Evolutionary conservation across 2,797 vertebrate species (phyloP), one percentile per base, ranked within the genome.

Genomic region (Lithobates pipiens): DNA sequence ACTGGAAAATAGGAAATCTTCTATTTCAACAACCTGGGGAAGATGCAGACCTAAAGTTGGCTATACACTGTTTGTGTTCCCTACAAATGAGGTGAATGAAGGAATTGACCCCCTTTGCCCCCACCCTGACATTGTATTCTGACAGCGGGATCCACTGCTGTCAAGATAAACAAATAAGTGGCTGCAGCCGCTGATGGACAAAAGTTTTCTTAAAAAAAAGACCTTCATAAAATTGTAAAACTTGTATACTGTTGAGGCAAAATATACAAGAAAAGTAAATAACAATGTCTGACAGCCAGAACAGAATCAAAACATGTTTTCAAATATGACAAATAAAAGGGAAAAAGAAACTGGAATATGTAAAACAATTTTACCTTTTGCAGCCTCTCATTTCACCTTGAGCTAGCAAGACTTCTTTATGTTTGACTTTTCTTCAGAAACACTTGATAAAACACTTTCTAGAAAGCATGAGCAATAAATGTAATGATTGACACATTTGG

Each of bases 401-500:
- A 85, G 39, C 25, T 63, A 29, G n/a, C 36, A 8, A 23, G 50
- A 63, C 71, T 25, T 46, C 42, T 75, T 42, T 44, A 44, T 25
- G 36, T 34, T 32, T 42, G 54, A 50, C 71, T 13, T 44, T 54
- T 46, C 25, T n/a, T 44, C 42, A 75, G 50, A 4, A 39, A 69
- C 34, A 42, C 68, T 67, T 50, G 36, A 36, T 79, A 72, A n/a
- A 84, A 63, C 65, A 79, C 25, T 21, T 44, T 79, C 27, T 27
- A 34, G 29, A 76, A 76, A 76, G 39, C 39, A 50, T n/a, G 61
- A 54, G 50, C 5, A 32, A 74, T 29, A 39, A 72, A 73, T 73
- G 7, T 32, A 68, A 32, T 85, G 70, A 85, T 10, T 85, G 83
- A 80, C 83, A 85, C 71, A 39, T 77, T 29, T 72, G 70, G 36